Percentiles rank a stretch among this genome's conserved stretches.
Evolutionary conservation across 92 coral and sea anemone genomes (phyloP).

Genomic region (Porites evermanni): DNA sequence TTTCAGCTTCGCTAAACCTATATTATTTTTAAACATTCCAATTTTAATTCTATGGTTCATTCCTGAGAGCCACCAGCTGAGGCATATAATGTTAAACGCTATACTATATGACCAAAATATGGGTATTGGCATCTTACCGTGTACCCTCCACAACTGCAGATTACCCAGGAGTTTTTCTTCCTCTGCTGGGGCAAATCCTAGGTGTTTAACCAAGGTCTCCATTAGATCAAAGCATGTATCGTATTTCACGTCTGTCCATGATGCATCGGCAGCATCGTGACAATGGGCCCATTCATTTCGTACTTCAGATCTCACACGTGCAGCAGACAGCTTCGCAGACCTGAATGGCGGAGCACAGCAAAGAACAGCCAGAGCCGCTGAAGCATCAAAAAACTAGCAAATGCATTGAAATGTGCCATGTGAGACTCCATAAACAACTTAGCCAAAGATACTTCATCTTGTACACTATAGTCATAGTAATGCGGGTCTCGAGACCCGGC

Average conservation of each 20-base stretch:
- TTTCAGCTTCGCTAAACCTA: too few species aligned
- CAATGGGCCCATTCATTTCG: conserved; percentile 69
- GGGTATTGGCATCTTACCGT: neutral
- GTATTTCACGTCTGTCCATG: conserved; percentile 42
- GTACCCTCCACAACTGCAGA: conserved; percentile 20
- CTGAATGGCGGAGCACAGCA: conserved; percentile 43
- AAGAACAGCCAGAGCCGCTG: conserved; percentile 52
- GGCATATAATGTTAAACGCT: too few species aligned
- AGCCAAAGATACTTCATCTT: conserved; percentile 44
- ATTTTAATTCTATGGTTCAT: too few species aligned
- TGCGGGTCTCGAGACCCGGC: neutral
- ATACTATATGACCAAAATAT: too few species aligned
- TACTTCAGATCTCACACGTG: conserved; percentile 44
- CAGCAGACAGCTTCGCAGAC: conserved; percentile 23
- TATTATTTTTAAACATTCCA: too few species aligned
- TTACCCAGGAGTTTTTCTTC: conserved; percentile 9
- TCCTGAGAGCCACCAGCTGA: too few species aligned
- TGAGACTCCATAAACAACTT: conserved; percentile 60
- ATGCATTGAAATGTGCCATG: conserved; percentile 67
- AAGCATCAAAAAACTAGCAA: conserved; percentile 53
- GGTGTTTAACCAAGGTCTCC: neutral
- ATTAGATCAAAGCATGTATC: neutral
- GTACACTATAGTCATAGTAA: conserved; percentile 30
- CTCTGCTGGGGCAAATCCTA: conserved; percentile 4
- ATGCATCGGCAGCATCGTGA: conserved; percentile 44